Percentiles rank a stretch among this genome's conserved stretches.
Evolutionary conservation across 2,113 vertebrate genomes (phyloP).

Genomic region (Mesembrinibis cayennensis): DNA sequence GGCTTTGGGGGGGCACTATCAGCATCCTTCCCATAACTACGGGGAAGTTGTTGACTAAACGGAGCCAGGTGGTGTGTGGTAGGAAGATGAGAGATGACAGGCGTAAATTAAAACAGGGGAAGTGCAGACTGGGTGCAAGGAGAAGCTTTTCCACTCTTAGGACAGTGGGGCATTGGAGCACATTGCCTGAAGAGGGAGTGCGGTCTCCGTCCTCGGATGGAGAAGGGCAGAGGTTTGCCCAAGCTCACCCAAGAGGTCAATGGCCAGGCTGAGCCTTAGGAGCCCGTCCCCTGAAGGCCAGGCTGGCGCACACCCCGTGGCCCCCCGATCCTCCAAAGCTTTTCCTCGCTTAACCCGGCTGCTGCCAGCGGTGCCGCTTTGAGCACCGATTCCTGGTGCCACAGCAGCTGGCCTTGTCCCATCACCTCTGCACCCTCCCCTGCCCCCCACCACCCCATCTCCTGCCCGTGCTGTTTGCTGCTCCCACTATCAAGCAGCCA

Average conservation of each 20-base stretch:
- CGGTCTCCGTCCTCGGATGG: accelerated
- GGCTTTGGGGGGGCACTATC: neutral
- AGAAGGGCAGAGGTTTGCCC: neutral
- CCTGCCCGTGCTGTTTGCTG: neutral
- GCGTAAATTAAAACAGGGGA: neutral
- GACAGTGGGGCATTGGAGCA: neutral
- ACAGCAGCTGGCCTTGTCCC: neutral
- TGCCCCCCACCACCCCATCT: neutral
- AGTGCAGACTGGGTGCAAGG: neutral
- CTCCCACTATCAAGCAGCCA: neutral
- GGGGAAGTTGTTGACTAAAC: neutral
- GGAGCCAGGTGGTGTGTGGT: neutral
- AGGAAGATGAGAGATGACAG: neutral
- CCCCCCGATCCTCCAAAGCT: accelerated
- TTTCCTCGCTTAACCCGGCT: neutral
- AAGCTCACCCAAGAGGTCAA: neutral
- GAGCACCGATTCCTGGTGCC: neutral
- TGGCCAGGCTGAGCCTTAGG: neutral
- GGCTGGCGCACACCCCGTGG: accelerated
- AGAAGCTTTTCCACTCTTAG: neutral
- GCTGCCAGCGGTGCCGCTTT: accelerated
- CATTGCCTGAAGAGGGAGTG: neutral
- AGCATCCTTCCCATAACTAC: neutral
- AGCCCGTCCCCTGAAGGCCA: neutral
- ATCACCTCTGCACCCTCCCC: neutral